Conservation (phyloP, 2,113 vertebrate species). For the Panthera uncia region DNA sequence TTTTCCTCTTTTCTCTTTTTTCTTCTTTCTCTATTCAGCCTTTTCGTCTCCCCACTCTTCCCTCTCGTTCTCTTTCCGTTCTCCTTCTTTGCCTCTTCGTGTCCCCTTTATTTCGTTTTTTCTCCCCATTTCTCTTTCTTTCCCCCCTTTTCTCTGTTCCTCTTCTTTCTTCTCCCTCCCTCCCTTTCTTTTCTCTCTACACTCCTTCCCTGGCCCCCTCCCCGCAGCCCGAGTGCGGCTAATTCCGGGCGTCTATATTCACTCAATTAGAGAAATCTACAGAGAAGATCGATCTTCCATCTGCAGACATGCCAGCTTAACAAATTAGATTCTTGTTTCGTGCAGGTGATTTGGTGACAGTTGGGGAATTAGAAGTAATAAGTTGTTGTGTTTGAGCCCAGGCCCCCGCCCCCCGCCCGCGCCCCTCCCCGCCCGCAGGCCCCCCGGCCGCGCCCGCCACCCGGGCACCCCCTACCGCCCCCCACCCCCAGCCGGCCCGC, state of each 20-base stretch:
- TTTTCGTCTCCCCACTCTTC: not conserved
- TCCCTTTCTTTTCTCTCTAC: not conserved
- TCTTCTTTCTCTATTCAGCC: not conserved
- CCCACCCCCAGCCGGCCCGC: conserved; percentile 73
- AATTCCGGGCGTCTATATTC: conserved; percentile 93
- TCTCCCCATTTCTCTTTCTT: not conserved
- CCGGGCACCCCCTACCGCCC: conserved; percentile 39
- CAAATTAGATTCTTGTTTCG: conserved; percentile 98
- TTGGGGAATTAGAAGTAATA: conserved; percentile 95
- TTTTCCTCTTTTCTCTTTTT: not conserved
- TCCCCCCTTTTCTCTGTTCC: not conserved
- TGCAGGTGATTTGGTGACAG: conserved; percentile 97
- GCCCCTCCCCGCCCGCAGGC: conserved; percentile 47
- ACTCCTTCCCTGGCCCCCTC: conserved; percentile 51
- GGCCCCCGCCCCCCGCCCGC: conserved; percentile 71
- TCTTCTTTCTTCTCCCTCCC: not conserved
- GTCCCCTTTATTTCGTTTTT: not conserved
- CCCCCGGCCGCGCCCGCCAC: conserved; percentile 74
- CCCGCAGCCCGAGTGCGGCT: conserved; percentile 83
- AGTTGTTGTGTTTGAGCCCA: conserved; percentile 91
- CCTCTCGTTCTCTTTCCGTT: not conserved
- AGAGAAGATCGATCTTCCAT: conserved; percentile 99
- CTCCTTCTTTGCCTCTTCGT: not conserved
- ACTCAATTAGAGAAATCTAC: conserved; percentile 98
- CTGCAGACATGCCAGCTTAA: conserved; percentile 96